A percentile compares a stretch with the other conserved stretches of the same genome.
These are phyloP conservation scores for Lissonota sp. DNA, from an alignment of 2,888 invertebrate species.

Conservation along the genomic window DNA sequence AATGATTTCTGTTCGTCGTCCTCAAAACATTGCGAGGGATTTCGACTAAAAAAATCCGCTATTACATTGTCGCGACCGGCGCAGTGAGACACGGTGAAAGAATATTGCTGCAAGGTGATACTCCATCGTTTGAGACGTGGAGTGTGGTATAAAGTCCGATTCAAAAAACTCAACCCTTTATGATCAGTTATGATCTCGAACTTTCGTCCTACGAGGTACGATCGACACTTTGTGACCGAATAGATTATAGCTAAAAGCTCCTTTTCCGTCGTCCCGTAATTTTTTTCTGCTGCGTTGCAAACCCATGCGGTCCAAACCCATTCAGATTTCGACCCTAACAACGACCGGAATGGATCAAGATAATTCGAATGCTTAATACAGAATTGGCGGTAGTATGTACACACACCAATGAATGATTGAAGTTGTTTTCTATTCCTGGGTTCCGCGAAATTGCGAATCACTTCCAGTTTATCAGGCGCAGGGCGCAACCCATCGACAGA, in stretches of 20 bases:
- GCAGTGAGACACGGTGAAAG: slow-evolving; percentile 65
- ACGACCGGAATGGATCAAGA: slow-evolving; percentile 46
- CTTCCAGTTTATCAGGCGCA: slow-evolving; percentile 57
- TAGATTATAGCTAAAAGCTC: slow-evolving; percentile 56
- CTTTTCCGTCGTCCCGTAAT: slow-evolving; percentile 52
- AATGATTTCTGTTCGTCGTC: neutral
- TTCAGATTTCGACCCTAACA: slow-evolving; percentile 33
- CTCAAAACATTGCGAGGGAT: slow-evolving; percentile 51
- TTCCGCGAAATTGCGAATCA: slow-evolving; percentile 66
- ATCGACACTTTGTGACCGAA: slow-evolving; percentile 51
- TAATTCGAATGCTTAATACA: slow-evolving; percentile 20
- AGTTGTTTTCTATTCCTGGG: slow-evolving; percentile 69
- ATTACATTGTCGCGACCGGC: slow-evolving; percentile 70
- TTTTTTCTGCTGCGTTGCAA: slow-evolving; percentile 49
- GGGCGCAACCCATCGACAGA: slow-evolving; percentile 27
- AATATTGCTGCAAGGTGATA: slow-evolving; percentile 68
- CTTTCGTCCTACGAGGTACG: slow-evolving; percentile 64
- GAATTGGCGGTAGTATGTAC: slow-evolving; percentile 53
- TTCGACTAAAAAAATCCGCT: slow-evolving; percentile 71
- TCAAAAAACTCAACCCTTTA: slow-evolving; percentile 69
- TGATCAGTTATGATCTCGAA: slow-evolving; percentile 72
- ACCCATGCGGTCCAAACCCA: slow-evolving; percentile 60
- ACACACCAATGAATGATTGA: slow-evolving; percentile 58
- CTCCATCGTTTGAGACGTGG: slow-evolving; percentile 71
- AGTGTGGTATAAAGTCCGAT: slow-evolving; percentile 66